phyloP scores from a whole-genome alignment of 1,140 invertebrate species.

The Camponotus pennsylvanicus region DNA sequence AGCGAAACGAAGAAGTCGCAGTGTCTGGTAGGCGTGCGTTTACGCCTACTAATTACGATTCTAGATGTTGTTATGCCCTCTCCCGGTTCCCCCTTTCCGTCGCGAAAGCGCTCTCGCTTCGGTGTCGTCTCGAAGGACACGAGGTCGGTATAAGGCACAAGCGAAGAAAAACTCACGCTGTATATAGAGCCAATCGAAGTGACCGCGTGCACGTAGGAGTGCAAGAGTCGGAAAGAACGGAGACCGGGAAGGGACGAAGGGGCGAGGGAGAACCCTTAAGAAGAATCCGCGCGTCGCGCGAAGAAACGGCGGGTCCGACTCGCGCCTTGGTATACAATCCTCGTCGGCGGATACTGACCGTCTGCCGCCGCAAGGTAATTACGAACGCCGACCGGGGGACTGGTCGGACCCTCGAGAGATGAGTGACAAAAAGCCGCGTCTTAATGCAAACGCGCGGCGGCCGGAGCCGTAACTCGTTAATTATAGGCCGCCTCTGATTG shows the following conservation, averaged over 20 bases:
- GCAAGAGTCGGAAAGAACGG: conserved; percentile 7
- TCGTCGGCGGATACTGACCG: conserved; percentile 67
- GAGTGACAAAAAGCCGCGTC: conserved; percentile 85
- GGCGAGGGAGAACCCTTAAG: conserved; percentile 6
- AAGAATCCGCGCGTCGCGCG: conserved; percentile 61
- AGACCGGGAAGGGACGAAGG: conserved; percentile 20
- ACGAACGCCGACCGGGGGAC: conserved; percentile 63
- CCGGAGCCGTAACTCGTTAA: conserved; percentile 84
- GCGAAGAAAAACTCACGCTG: conserved; percentile 80
- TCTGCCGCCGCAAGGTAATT: conserved; percentile 82
- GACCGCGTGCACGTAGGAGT: conserved; percentile 43
- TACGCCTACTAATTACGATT: conserved; percentile 86
- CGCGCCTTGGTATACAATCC: conserved; percentile 31
- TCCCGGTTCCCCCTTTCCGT: conserved; percentile 32
- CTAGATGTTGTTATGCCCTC: conserved; percentile 78
- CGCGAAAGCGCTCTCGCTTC: conserved; percentile 64
- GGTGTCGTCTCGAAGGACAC: conserved; percentile 59
- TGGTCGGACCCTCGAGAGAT: conserved; percentile 67
- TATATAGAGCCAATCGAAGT: conserved; percentile 82
- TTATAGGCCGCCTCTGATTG: conserved; percentile 86
- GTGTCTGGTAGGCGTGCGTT: conserved; percentile 84
- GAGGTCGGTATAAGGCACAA: conserved; percentile 58
- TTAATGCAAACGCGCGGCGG: conserved; percentile 84
- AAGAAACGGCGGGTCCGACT: conserved; percentile 65
- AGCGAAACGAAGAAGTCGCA: conserved; percentile 66